These are phyloP conservation scores for Cylloceria caligata DNA, from an alignment of 2,888 invertebrate genomes.

Conservation along the genomic window DNA sequence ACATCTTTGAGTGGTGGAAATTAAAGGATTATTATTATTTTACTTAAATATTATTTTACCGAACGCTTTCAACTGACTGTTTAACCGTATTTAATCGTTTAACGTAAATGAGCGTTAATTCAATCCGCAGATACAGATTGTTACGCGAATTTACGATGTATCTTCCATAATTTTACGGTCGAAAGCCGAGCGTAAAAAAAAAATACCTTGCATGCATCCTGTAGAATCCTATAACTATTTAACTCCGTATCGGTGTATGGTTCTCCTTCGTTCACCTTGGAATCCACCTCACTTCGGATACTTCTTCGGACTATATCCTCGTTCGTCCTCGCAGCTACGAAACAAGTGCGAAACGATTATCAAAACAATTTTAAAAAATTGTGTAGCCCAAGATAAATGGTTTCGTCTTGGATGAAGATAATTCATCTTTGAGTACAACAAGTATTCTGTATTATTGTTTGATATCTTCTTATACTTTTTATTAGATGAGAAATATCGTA, in stretches of 20 bases:
- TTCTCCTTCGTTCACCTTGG: conserved; percentile 68
- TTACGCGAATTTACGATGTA: conserved; percentile 17
- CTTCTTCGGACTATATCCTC: conserved; percentile 39
- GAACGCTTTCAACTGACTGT: conserved; percentile 44
- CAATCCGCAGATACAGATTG: neutral
- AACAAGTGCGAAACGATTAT: conserved; percentile 33
- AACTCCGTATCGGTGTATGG: conserved; percentile 75
- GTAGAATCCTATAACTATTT: conserved; percentile 79
- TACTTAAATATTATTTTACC: conserved; percentile 15
- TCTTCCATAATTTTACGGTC: conserved; percentile 51
- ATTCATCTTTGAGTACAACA: conserved; percentile 39
- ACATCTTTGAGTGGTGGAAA: conserved; percentile 39
- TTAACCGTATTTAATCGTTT: conserved; percentile 25
- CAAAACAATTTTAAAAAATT: neutral
- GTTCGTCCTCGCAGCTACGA: conserved; percentile 32
- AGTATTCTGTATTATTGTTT: conserved; percentile 48
- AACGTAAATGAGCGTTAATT: conserved; percentile 12
- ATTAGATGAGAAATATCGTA: conserved; percentile 40
- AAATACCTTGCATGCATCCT: conserved; percentile 78
- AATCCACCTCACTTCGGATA: conserved; percentile 35
- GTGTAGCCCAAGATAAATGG: conserved; percentile 11
- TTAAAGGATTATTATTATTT: conserved; percentile 17
- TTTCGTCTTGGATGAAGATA: conserved; percentile 44
- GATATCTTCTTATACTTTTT: conserved; percentile 24
- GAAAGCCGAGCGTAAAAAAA: conserved; percentile 79